Base-by-base conservation (phyloP, 2,888 invertebrate genomes). In the Dioctria linearis region DNA sequence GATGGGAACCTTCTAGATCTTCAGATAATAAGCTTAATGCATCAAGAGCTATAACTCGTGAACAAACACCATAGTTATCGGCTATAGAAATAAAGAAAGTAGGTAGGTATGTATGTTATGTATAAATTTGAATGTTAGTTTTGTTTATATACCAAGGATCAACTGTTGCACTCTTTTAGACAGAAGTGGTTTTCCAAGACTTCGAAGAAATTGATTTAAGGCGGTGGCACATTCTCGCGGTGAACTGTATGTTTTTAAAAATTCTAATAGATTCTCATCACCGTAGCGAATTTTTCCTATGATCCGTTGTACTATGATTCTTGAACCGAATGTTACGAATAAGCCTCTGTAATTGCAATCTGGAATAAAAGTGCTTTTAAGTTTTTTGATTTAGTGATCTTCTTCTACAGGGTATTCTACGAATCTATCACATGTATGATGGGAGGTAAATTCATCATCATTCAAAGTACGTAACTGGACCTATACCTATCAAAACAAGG, bases 221-320 rank as follows among this genome's bases (percentile, higher is more conserved):
- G 81, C 83, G 54, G 83, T 78, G 9, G 83, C 83, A 80, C 83
- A 83, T 80, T 83, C 83, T 13, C 82, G 69, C 49, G 82, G 80
- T 67, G 83, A 69, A 75, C 80, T 78, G 57, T 40, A 71, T 13
- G 66, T 40, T 79, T 63, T 65, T 43, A 83, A 59, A 78, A 80
- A 83, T n/a, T 25, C 37, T 13, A 79, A 54, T 40, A 83, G 39
- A 54, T 79, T 69, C 25, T 79, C 79, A 73, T 83, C 82, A n/a
- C 83, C 83, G 0, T 46, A 11, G 65, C 65, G 78, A 57, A 83
- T 82, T 83, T 79, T 82, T 49, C 75, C 43, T 57, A 80, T 46
- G 51, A 83, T 83, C 67, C 71, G 78, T 3, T 78, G 25, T 40
- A 83, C 83, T 61, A 69, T 42, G 9, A 76, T 37, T 71, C 78